Evolutionary conservation across 2,888 invertebrate genomes (phyloP).

Genomic region (Eueremaeus valkanovi): DNA sequence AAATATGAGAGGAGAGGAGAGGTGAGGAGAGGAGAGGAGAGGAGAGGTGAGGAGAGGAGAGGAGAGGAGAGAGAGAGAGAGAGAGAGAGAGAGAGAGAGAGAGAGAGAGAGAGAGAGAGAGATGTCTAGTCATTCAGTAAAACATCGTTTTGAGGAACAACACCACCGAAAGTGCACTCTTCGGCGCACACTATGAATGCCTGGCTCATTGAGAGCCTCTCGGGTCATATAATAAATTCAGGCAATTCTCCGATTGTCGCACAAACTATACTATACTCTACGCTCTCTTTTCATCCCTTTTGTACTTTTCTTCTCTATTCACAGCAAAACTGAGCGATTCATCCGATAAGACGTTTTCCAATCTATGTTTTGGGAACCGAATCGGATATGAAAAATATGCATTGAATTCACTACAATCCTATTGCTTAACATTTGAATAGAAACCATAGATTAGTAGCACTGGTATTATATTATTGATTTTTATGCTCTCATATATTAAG

Average conservation of each 20-base stretch:
- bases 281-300: background rate
- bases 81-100: conserved; percentile 27
- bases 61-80: conserved; percentile 15
- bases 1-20: background rate
- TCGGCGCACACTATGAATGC: conserved; percentile 21
- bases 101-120: conserved; percentile 6
- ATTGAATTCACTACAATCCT: background rate
- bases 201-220: conserved; percentile 17
- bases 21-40: background rate
- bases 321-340: background rate
- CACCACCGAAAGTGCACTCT: conserved; percentile 34
- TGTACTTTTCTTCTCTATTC: background rate
- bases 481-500: background rate
- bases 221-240: conserved; percentile 29
- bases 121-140: background rate
- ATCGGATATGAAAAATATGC: background rate
- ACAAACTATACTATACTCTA: background rate
- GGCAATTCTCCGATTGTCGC: background rate
- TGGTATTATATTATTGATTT: background rate
- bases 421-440: background rate
- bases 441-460: background rate
- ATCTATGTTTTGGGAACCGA: background rate
- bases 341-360: conserved; percentile 17
- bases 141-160: background rate
- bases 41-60: background rate